Conservation (phyloP, 2,888 invertebrate genomes). For the Campoplex nolae region DNA sequence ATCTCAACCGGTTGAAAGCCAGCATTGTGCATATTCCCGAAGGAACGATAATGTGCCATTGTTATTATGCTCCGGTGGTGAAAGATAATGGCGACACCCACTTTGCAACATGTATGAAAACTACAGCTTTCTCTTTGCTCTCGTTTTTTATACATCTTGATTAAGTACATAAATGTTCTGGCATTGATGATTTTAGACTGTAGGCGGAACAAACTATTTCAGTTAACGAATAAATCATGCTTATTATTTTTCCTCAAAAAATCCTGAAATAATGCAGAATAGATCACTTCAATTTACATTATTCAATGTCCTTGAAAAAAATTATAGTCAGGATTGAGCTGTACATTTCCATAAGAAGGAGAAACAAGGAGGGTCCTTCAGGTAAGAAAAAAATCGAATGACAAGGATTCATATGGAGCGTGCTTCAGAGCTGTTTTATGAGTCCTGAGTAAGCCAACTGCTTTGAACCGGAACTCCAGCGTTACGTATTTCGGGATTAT, state of each 20-base stretch:
- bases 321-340: neutral
- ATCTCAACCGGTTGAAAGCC: constrained; percentile 57
- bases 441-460: constrained; percentile 68
- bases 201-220: constrained; percentile 3
- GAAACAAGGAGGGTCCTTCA: neutral
- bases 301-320: neutral
- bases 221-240: neutral
- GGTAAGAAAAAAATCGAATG: constrained; percentile 23
- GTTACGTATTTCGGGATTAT: constrained; percentile 39
- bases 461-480: neutral
- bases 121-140: constrained; percentile 12
- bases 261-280: neutral
- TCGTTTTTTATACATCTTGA: neutral
- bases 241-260: neutral
- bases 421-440: constrained; percentile 57
- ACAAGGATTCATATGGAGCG: constrained; percentile 28
- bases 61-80: constrained; percentile 48
- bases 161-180: neutral
- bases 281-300: neutral
- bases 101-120: constrained; percentile 35
- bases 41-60: constrained; percentile 65
- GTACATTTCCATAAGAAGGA: neutral
- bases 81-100: constrained; percentile 44
- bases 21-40: constrained; percentile 68
- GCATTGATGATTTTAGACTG: neutral